phyloP scores from a whole-genome alignment of 2,113 vertebrate species.

The Rynchops niger region DNA sequence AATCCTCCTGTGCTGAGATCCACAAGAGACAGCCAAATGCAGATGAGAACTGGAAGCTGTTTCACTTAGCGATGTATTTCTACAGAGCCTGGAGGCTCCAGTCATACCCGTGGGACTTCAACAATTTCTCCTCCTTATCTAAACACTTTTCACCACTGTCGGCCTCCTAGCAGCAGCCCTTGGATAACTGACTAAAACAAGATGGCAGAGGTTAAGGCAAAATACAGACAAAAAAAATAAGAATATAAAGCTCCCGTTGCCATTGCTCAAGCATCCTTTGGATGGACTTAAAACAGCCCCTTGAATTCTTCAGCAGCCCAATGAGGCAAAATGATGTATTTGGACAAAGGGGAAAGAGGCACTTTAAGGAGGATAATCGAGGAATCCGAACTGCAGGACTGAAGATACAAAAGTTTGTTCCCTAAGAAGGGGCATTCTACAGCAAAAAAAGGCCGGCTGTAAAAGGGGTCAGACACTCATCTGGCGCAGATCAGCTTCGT shows the following conservation, averaged over 20 bases:
- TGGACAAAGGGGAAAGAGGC: neutral
- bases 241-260: neutral
- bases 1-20: neutral
- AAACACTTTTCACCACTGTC: neutral
- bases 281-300: neutral
- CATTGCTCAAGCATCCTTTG: neutral
- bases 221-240: neutral
- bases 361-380: neutral
- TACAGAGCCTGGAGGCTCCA: neutral
- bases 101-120: neutral
- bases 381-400: neutral
- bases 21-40: neutral
- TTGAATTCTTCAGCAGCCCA: neutral
- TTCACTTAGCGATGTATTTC: fast-evolving
- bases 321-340: neutral
- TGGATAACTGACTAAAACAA: neutral
- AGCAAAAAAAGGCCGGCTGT: neutral
- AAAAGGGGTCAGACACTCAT: neutral
- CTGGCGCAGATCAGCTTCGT: neutral
- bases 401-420: neutral
- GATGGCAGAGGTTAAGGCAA: neutral
- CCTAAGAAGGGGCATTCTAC: neutral
- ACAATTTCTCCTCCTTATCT: neutral
- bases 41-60: neutral
- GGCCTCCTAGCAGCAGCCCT: neutral